Percentiles rank a stretch among this genome's conserved stretches.
These are phyloP conservation scores for Solea solea DNA, from an alignment of 2,113 vertebrate genomes.

Conservation along the genomic window DNA sequence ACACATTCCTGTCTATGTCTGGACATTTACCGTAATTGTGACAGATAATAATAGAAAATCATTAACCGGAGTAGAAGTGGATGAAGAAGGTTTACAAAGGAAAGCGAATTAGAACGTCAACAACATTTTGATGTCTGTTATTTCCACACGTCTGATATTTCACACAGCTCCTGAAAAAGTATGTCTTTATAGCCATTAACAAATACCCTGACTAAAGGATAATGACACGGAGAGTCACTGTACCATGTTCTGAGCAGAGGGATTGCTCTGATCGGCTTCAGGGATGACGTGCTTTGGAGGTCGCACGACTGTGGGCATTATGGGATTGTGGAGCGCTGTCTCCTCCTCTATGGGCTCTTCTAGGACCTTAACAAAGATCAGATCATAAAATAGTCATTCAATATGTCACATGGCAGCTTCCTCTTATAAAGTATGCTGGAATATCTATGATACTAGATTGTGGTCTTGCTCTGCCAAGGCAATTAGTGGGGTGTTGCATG, in stretches of 20 bases:
- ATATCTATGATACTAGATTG: conserved; percentile 24
- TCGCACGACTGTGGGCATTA: conserved; percentile 95
- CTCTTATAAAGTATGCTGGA: neutral
- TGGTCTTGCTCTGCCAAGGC: conserved; percentile 16
- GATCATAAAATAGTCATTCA: neutral
- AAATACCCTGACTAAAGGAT: neutral
- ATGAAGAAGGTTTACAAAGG: neutral
- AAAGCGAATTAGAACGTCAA: neutral
- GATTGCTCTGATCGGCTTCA: conserved; percentile 72
- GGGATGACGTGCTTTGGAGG: conserved; percentile 86
- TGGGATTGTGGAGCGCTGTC: conserved; percentile 91
- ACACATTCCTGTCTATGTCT: neutral
- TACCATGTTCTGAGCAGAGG: conserved; percentile 88
- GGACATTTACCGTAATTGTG: neutral
- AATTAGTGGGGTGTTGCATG: conserved; percentile 20
- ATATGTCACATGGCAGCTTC: neutral
- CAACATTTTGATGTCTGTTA: neutral
- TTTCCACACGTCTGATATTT: conserved; percentile 67
- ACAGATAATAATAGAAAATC: conserved; percentile 16
- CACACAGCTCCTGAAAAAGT: conserved; percentile 86
- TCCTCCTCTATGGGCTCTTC: conserved; percentile 97
- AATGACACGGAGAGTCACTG: neutral
- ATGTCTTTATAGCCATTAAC: neutral
- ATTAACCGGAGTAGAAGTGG: neutral
- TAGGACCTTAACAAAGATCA: conserved; percentile 82